Percentiles rank a stretch among this genome's conserved stretches.
These are phyloP conservation scores for Melanchra persicariae DNA, from an alignment of 2,888 invertebrate genomes.

Conservation along the genomic window DNA sequence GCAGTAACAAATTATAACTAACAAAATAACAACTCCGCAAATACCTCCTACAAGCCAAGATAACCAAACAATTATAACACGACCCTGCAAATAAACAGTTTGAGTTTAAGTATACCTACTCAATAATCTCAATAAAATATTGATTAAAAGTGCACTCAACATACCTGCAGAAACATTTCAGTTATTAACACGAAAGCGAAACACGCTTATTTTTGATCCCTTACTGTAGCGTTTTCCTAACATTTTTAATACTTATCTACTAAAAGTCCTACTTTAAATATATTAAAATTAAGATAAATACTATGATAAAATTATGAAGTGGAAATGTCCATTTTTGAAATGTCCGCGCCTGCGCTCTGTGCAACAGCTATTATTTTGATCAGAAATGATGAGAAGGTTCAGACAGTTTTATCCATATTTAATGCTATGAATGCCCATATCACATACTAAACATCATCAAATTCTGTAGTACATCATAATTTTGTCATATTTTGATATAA, in stretches of 20 bases:
- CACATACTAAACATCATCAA: not conserved
- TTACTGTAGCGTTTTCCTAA: slow-evolving; percentile 74
- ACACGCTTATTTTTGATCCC: slow-evolving; percentile 81
- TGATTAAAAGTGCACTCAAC: slow-evolving; percentile 69
- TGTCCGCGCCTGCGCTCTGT: slow-evolving; percentile 74
- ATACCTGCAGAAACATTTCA: slow-evolving; percentile 90
- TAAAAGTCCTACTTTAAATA: slow-evolving; percentile 74
- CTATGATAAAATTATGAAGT: slow-evolving; percentile 66
- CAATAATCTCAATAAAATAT: slow-evolving; percentile 66
- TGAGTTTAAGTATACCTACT: slow-evolving; percentile 50
- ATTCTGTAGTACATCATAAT: not conserved
- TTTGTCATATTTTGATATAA: not conserved
- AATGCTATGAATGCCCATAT: no score
- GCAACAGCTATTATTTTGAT: slow-evolving; percentile 16
- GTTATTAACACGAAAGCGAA: slow-evolving; percentile 82
- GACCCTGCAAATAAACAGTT: slow-evolving; percentile 82
- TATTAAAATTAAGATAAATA: slow-evolving; percentile 69
- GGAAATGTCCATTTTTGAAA: slow-evolving; percentile 72
- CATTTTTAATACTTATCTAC: slow-evolving; percentile 79
- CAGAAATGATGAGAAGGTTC: slow-evolving; percentile 49
- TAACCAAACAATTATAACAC: slow-evolving; percentile 90
- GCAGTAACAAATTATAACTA: slow-evolving; percentile 92
- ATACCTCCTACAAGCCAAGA: slow-evolving; percentile 91
- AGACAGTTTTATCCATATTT: no score
- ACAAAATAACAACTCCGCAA: slow-evolving; percentile 92